Conservation (phyloP, 1,140 invertebrate genomes). For the Polyergus mexicanus region DNA sequence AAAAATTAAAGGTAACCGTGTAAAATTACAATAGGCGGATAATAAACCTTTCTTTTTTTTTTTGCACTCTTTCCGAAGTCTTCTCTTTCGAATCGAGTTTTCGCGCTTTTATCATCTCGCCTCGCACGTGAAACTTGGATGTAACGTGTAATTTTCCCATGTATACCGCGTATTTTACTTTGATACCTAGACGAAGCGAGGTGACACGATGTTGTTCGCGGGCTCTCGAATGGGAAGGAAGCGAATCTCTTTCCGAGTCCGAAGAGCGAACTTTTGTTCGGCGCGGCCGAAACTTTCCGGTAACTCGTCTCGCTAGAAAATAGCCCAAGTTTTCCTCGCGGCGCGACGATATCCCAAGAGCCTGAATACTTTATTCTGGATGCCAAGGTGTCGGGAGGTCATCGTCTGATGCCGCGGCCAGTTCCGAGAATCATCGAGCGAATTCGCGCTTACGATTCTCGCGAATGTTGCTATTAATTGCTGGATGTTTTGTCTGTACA, state of each 20-base stretch:
- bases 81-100: constrained; percentile 42
- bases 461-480: background rate
- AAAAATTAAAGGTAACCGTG: background rate
- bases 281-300: constrained; percentile 50
- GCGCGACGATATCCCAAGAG: constrained; percentile 60
- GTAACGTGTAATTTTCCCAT: constrained; percentile 51
- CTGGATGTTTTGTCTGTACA: too few relatives aligned
- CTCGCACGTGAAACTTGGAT: constrained; percentile 47
- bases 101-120: constrained; percentile 37
- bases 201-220: constrained; percentile 6
- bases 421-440: background rate
- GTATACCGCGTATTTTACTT: constrained; percentile 52
- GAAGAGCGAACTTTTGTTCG: constrained; percentile 49
- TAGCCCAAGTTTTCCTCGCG: constrained; percentile 62
- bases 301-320: constrained; percentile 66
- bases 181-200: constrained; percentile 17
- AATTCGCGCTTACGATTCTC: constrained; percentile 13
- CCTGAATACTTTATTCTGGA: constrained; percentile 65
- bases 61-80: constrained; percentile 10
- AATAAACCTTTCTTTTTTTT: background rate
- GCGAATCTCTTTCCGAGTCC: constrained; percentile 52
- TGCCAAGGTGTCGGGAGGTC: constrained; percentile 72
- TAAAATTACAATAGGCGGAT: constrained; percentile 27
- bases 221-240: constrained; percentile 10
- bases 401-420: constrained; percentile 33